phyloP scores from a whole-genome alignment of 2,888 invertebrate species.

The Hirtodrosophila cameraria region DNA sequence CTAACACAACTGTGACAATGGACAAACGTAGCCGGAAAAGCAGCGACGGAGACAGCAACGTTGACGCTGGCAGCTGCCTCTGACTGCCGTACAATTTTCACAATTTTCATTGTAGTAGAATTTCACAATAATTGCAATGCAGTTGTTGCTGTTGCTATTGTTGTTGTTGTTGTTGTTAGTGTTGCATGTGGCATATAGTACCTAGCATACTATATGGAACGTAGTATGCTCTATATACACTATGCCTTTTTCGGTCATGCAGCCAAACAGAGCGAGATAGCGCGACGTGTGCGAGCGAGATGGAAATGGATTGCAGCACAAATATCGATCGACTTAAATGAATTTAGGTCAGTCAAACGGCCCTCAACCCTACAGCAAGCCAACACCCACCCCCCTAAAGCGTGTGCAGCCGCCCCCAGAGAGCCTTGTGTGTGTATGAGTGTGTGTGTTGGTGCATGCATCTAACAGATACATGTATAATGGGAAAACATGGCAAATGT shows the following conservation, averaged over 20 bases:
- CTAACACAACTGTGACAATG: slow-evolving; percentile 39
- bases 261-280: slow-evolving; percentile 9
- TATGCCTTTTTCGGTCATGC: slow-evolving; percentile 67
- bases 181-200: slow-evolving; percentile 43
- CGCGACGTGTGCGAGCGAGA: slow-evolving; percentile 26
- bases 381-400: slow-evolving; percentile 7
- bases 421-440: slow-evolving; percentile 2
- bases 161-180: slow-evolving; percentile 12
- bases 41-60: slow-evolving; percentile 14
- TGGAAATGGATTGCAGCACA: slow-evolving; percentile 46
- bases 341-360: slow-evolving; percentile 68
- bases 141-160: slow-evolving; percentile 39
- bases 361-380: slow-evolving; percentile 4
- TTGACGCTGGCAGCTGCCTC: slow-evolving; percentile 44
- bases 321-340: slow-evolving; percentile 79
- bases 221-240: slow-evolving; percentile 74
- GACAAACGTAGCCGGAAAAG: slow-evolving; percentile 58
- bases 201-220: slow-evolving; percentile 63
- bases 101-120: slow-evolving; percentile 74
- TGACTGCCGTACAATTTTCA: slow-evolving; percentile 62
- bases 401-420: slow-evolving; percentile 15
- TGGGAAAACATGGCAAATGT: slow-evolving; percentile 59
- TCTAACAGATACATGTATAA: slow-evolving; percentile 48
- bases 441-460: slow-evolving; percentile 49
- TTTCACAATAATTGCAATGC: slow-evolving; percentile 73